Percentiles rank a stretch among this genome's conserved stretches.
Conservation (phyloP, 2,888 invertebrate species). For the Unio delphinus region DNA sequence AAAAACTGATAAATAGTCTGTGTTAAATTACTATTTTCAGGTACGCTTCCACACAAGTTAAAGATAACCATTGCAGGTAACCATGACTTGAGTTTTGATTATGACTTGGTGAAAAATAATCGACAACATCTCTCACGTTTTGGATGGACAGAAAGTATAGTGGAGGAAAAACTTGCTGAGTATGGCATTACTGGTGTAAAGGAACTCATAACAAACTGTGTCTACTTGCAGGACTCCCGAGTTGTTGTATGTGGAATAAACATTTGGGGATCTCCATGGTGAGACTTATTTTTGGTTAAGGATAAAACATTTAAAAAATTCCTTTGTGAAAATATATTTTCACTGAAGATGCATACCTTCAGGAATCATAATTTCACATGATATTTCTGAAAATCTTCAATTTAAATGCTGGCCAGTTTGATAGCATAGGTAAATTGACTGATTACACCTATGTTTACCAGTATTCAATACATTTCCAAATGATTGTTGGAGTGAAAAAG, state of each 20-base stretch:
- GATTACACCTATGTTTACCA: too few species aligned
- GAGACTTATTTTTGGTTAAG: constrained; percentile 34
- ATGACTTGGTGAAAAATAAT: constrained; percentile 50
- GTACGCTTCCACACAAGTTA: constrained; percentile 81
- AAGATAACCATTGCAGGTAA: constrained; percentile 90
- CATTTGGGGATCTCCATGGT: constrained; percentile 88
- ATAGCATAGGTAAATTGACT: too few species aligned
- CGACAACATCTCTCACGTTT: constrained; percentile 35
- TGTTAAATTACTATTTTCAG: constrained; percentile 66
- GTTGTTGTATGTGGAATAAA: constrained; percentile 81
- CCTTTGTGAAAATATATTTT: too few species aligned
- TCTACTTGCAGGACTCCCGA: constrained; percentile 82
- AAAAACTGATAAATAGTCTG: neutral
- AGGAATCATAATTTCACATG: too few species aligned
- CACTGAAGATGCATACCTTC: too few species aligned
- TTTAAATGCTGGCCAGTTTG: too few species aligned
- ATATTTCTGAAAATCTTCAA: too few species aligned
- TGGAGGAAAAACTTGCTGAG: constrained; percentile 35
- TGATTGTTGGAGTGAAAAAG: too few species aligned
- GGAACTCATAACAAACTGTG: constrained; percentile 82
- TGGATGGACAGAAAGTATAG: constrained; percentile 20
- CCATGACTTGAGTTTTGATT: constrained; percentile 87
- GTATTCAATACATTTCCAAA: too few species aligned
- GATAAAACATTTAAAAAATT: too few species aligned
- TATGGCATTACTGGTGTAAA: constrained; percentile 33